Conservation (phyloP, 2,888 invertebrate species). For the Troilus luridus region DNA sequence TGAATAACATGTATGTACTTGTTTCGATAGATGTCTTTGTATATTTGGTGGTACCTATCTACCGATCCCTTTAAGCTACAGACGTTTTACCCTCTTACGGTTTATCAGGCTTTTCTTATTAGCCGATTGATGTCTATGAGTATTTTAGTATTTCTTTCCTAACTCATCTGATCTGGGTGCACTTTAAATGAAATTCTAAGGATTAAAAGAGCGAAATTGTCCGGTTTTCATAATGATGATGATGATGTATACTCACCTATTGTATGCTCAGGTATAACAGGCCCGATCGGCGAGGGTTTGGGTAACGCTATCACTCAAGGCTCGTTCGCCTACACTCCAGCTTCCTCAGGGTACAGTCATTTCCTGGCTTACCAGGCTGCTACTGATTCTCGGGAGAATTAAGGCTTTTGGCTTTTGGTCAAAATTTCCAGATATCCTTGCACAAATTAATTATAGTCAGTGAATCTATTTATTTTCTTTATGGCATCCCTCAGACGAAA, state of each 20-base stretch:
- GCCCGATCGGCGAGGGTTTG: not conserved
- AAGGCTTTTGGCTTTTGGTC: not conserved
- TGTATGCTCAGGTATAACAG: too few relatives aligned
- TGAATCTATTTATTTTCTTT: too few relatives aligned
- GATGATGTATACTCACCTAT: not conserved
- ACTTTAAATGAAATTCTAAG: not conserved
- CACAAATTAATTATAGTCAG: not conserved
- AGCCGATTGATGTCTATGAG: not conserved
- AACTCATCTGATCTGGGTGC: not conserved
- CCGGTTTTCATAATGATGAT: too few relatives aligned
- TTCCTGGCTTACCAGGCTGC: conserved; percentile 10
- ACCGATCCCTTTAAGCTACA: not conserved
- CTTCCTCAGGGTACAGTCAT: not conserved
- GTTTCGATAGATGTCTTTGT: not conserved
- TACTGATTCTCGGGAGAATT: not conserved
- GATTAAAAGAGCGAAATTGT: too few relatives aligned
- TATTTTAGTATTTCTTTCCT: not conserved
- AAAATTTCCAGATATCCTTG: not conserved
- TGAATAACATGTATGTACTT: too few relatives aligned
- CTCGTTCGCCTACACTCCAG: conserved; percentile 4
- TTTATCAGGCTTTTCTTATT: not conserved
- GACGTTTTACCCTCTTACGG: not conserved
- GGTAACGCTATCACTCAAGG: not conserved
- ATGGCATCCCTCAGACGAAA: too few relatives aligned
- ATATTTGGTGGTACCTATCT: not conserved